These are phyloP conservation scores for Atethmia centrago DNA, from an alignment of 2,888 invertebrate genomes.

Conservation along the genomic window DNA sequence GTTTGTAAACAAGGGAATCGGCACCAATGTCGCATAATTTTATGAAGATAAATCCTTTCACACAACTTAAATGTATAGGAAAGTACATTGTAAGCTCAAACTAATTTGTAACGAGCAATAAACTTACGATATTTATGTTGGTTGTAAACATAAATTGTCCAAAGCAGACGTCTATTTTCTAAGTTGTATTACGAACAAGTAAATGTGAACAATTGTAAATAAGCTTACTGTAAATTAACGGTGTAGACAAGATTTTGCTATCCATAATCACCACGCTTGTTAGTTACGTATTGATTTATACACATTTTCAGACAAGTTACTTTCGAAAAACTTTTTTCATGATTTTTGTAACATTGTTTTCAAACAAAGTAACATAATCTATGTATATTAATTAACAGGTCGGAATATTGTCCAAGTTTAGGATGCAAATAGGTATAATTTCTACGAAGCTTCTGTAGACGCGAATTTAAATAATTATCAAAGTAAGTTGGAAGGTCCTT, in stretches of 20 bases:
- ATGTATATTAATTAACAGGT: conserved; percentile 18
- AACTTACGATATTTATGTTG: conserved; percentile 24
- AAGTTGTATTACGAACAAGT: background rate
- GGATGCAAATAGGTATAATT: conserved; percentile 62
- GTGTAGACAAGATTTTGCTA: background rate
- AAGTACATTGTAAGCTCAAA: conserved; percentile 9
- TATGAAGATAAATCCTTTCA: conserved; percentile 19
- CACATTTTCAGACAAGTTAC: background rate
- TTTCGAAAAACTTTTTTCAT: background rate
- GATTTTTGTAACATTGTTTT: background rate
- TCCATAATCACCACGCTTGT: background rate
- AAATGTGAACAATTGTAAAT: conserved; percentile 17
- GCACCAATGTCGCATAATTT: background rate
- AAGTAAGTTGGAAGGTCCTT: conserved; percentile 41
- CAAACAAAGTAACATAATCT: background rate
- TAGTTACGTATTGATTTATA: background rate
- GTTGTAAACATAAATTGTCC: conserved; percentile 16
- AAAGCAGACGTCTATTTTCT: conserved; percentile 4
- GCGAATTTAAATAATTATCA: conserved; percentile 64
- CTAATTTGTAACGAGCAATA: conserved; percentile 23
- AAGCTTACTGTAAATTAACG: conserved; percentile 19
- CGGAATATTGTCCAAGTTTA: conserved; percentile 43
- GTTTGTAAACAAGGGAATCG: too few species aligned
- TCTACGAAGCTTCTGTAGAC: conserved; percentile 37
- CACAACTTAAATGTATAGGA: background rate